Base-by-base conservation (phyloP, 2,888 invertebrate genomes). In the Euphydryas editha region DNA sequence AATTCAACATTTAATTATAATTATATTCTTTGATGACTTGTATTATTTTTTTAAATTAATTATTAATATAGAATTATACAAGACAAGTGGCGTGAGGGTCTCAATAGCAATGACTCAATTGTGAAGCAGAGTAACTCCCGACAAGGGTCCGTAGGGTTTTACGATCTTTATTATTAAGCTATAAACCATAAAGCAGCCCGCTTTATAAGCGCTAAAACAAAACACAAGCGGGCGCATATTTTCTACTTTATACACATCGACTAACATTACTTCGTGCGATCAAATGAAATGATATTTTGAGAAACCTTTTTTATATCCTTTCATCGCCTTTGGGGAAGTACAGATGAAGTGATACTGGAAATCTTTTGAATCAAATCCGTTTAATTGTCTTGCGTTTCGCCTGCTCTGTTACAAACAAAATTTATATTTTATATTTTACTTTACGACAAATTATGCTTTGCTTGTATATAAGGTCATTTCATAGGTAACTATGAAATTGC, bases 171-270 rank as follows among this genome's bases (percentile, higher is more conserved):
- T 86, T 90, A 90, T 90, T 88, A 85, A 82, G 86, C 86, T 76
- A 88, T 90, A 89, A 90, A 87, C 87, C 86, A 88, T 89, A 87
- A 88, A 87, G 81, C 83, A 78, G 76, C 79, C 80, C 83, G 83
- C 79, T 86, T 85, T 86, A 84, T 87, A 87, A 86, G 83, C 82
- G 81, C 79, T 85, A 80, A 84, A 85, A 88, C 85, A 88, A 88
- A 87, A 85, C 84, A 84, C 81, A 73, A 77, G 78, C 82, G 78
- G 79, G 82, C 84, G 83, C 85, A 84, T 84, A 86, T 85, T 67
- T 86, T 85, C 82, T 80, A 81, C 80, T 84, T 84, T 84, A 87
- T 86, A 85, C 78, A 84, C 85, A 83, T 76, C 76, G 73, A 81
- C 77, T 77, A 76, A 82, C 78, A 82, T 84, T 80, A 81, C 79